Evolutionary conservation across 1,140 invertebrate genomes (phyloP).

Genomic region (Bradysia coprophila): DNA sequence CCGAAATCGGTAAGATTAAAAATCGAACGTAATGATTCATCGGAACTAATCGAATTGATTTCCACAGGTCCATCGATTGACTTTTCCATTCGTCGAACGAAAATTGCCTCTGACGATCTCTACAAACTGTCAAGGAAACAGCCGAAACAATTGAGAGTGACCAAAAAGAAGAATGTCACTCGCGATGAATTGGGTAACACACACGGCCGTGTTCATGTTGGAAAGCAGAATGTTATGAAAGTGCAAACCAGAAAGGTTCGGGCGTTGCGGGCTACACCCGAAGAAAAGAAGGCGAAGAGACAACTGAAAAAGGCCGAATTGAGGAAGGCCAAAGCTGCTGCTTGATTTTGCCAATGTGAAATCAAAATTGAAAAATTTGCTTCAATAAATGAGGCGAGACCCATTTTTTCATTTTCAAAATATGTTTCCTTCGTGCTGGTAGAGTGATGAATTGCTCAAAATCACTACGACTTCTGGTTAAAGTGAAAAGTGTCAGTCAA

Average conservation of each 20-base stretch:
- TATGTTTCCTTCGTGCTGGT: too few relatives aligned
- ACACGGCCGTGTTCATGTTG: conserved; percentile 83
- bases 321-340: conserved; percentile 14
- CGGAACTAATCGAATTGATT: too few relatives aligned
- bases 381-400: too few relatives aligned
- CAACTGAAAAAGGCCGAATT: conserved; percentile 28
- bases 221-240: conserved; percentile 66
- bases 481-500: too few relatives aligned
- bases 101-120: conserved; percentile 77
- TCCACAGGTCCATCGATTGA: conserved; percentile 60
- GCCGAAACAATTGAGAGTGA: conserved; percentile 63
- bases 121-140: conserved; percentile 73
- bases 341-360: too few relatives aligned
- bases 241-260: conserved; percentile 91
- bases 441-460: too few relatives aligned
- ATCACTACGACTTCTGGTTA: too few relatives aligned
- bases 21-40: conserved; percentile 1
- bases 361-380: too few relatives aligned
- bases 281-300: conserved; percentile 40
- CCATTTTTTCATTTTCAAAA: too few relatives aligned
- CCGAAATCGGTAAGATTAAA: conserved; percentile 46
- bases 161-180: conserved; percentile 82
- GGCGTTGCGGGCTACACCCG: conserved; percentile 57
- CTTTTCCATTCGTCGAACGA: conserved; percentile 64
- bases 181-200: conserved; percentile 75